Conservation (phyloP, 2,113 vertebrate species). For the Tetraodon nigroviridis region DNA sequence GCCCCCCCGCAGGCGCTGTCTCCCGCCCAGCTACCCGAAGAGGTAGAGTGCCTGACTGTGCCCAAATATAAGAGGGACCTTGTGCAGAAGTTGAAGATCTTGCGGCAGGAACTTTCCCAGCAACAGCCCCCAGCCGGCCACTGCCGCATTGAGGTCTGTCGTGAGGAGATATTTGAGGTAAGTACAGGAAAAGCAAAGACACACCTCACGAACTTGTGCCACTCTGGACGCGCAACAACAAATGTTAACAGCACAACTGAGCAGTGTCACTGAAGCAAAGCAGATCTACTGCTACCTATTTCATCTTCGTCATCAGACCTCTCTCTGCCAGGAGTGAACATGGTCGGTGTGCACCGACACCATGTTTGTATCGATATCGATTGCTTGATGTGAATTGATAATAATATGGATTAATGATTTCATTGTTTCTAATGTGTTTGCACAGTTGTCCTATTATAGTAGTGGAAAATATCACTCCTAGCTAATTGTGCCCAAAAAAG, state of each 20-base stretch:
- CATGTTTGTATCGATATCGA: too few species aligned
- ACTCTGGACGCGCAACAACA: slow-evolving; percentile 11
- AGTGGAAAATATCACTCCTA: too few species aligned
- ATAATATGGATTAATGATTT: too few species aligned
- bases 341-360: too few species aligned
- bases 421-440: too few species aligned
- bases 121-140: slow-evolving; percentile 94
- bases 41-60: slow-evolving; percentile 89
- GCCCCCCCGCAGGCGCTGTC: slow-evolving; percentile 77
- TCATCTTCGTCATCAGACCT: too few species aligned
- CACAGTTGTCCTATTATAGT: too few species aligned
- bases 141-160: slow-evolving; percentile 93
- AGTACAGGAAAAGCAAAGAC: neutral
- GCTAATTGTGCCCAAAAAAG: too few species aligned
- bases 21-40: slow-evolving; percentile 84
- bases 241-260: slow-evolving; percentile 2
- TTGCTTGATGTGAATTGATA: too few species aligned
- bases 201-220: slow-evolving; percentile 1
- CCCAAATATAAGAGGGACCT: slow-evolving; percentile 92
- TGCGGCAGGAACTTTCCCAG: slow-evolving; percentile 89
- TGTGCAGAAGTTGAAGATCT: slow-evolving; percentile 92
- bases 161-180: slow-evolving; percentile 97
- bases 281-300: too few species aligned
- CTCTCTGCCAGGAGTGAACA: too few species aligned
- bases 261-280: too few species aligned